Percentiles rank a stretch among this genome's conserved stretches.
phyloP scores from a whole-genome alignment of 2,888 invertebrate species.

The Reticulitermes lucifugus region DNA sequence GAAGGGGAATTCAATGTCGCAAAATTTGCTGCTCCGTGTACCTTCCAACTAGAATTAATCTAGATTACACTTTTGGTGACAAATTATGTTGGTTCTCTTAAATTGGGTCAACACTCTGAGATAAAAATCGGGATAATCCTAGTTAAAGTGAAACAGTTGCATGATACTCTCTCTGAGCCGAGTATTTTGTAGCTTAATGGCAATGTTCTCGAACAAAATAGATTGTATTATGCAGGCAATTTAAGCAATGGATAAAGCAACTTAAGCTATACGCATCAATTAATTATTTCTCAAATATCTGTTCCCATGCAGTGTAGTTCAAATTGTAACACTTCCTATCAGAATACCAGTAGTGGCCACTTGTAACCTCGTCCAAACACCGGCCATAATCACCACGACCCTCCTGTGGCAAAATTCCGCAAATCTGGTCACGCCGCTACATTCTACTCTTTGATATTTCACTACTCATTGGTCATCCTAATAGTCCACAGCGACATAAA shows the following conservation, averaged over 20 bases:
- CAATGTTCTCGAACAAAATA: neutral
- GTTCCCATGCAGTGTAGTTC: neutral
- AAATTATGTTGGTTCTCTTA: neutral
- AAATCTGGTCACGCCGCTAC: no score
- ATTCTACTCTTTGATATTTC: no score
- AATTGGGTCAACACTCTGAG: neutral
- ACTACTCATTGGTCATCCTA: no score
- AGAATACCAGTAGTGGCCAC: no score
- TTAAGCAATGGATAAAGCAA: neutral
- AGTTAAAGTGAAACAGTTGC: conserved; percentile 3
- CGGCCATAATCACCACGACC: no score
- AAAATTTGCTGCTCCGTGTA: neutral
- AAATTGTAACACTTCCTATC: neutral
- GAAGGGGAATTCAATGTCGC: neutral
- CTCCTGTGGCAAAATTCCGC: no score
- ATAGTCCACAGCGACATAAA: no score
- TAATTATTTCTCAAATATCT: neutral
- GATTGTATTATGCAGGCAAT: no score
- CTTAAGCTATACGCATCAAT: neutral
- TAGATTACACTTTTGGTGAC: neutral
- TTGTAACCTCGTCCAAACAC: no score
- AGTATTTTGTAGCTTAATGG: neutral
- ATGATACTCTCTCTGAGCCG: neutral
- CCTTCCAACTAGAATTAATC: neutral
- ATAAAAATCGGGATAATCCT: neutral